These are phyloP conservation scores for Polydrusus pterygomalis DNA, from an alignment of 2,888 invertebrate species.

Conservation along the genomic window DNA sequence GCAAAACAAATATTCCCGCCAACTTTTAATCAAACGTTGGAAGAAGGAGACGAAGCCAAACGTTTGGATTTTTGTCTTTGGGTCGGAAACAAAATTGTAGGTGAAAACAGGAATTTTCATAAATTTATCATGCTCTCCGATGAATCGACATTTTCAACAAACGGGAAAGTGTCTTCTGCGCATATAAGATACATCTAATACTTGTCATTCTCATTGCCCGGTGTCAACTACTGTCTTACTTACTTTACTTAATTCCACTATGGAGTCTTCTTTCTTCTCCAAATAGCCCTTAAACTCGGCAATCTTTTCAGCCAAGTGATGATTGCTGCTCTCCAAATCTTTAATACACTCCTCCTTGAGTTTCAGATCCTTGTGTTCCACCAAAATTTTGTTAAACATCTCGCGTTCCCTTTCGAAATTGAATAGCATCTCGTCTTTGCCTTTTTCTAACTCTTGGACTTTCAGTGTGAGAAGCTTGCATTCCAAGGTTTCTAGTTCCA, in stretches of 20 bases:
- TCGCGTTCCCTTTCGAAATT: slow-evolving; percentile 59
- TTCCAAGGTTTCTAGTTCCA: slow-evolving; percentile 56
- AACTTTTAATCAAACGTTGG: too few species aligned
- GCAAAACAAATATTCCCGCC: too few species aligned
- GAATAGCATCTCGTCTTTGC: slow-evolving; percentile 51
- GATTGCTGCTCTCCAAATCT: slow-evolving; percentile 52
- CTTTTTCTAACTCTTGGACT: slow-evolving; percentile 57
- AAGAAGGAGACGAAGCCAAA: too few species aligned
- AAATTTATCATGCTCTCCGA: too few species aligned
- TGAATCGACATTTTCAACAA: too few species aligned
- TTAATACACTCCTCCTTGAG: slow-evolving; percentile 55
- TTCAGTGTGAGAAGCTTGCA: slow-evolving; percentile 58
- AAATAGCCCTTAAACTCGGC: slow-evolving; percentile 54
- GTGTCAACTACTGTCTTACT: not conserved
- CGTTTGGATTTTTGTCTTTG: too few species aligned
- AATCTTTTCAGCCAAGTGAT: slow-evolving; percentile 52
- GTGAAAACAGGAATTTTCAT: too few species aligned
- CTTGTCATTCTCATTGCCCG: too few species aligned
- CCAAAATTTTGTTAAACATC: slow-evolving; percentile 55
- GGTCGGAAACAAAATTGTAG: too few species aligned
- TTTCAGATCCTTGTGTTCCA: slow-evolving; percentile 47
- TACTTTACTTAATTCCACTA: slow-evolving; percentile 52
- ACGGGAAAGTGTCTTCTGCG: too few species aligned
- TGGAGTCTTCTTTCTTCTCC: slow-evolving; percentile 54
- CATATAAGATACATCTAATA: too few species aligned